Base-by-base conservation (phyloP, 2,113 vertebrate genomes). In the Copsychus sechellarum region DNA sequence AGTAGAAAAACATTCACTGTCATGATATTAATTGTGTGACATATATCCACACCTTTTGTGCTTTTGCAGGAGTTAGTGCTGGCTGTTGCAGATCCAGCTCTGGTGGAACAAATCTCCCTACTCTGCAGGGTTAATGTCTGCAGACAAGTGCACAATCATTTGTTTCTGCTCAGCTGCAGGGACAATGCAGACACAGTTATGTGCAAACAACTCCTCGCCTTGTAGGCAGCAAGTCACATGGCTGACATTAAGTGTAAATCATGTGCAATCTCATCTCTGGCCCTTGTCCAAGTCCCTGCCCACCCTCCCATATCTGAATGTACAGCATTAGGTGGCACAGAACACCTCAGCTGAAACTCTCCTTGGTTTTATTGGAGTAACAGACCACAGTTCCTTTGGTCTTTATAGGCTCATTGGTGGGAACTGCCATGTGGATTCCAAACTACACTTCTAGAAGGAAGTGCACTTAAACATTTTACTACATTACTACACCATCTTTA, bases 191-290 rank as follows among this genome's bases (percentile, higher is more conserved):
- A 83, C 64, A 69, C 72, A 92, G 92, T 93, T 88, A 66, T 48
- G 77, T 54, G 88, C 72, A 86, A 94, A 96, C 94, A 93, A 36
- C 95, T 72, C 88, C 80, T 90, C 1, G 3, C 72, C 86, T 94
- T 96, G 88, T 84, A 74, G 60, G 88, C 92, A 71, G 82, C 76
- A 12, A 86, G 67, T 95, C 95, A 93, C 92, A 28, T 93, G 91
- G 64, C 47, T 77, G 45, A 70, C 60, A 11, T 88, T 50, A 70
- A 83, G 67, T 21, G 14, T 78, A 84, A 93, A n/a, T 91, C 95
- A 71, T 81, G 86, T 90, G 88, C 86, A 86, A 56, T 90, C 83
- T 86, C 91, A 88, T 93, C 91, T 36, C 80, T 95, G 91, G 86
- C 51, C 72, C n/a, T 60, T 21, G 56, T 54, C 76, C 91, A 93